Base-by-base conservation (phyloP, 2,888 invertebrate genomes). In the Azorinus chamasolen region DNA sequence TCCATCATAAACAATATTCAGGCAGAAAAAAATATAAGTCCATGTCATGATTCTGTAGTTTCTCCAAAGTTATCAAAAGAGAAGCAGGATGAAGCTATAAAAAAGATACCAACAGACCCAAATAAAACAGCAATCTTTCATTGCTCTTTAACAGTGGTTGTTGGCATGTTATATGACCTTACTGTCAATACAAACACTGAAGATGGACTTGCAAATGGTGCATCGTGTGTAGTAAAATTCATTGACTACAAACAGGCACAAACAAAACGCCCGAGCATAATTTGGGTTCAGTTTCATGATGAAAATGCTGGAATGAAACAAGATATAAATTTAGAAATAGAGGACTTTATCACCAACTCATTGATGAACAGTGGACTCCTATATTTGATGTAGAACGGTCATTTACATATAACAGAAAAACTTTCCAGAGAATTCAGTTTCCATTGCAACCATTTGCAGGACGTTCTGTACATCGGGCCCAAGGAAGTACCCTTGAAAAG, bases 391-490 rank as follows among this genome's bases (percentile, higher is more conserved):
- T 65, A 16, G 72, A 66, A 27, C 41, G 72, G 43, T 50, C 55
- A 22, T 82, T 78, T 63, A 41, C 53, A 22, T 70, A 71, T 41
- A 65, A 59, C 20, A 51, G 22, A n/a, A 77, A 78, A 50, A 69
- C 69, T 25, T 72, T 61, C 57, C 39, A 73, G 41, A 57, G 73
- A 69, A 54, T 72, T 20, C 63, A n/a, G n/a, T n/a, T 78, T 63
- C 78, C 82, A 32, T 46, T 78, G 12, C 63, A 75, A 54, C 65
- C 75, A n/a, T n/a, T n/a, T 37, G 64, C 78, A 48, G 73, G 53
- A 48, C 71, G 78, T 43, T 73, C 82, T 41, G 73, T 82, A 22
- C 82, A 82, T 41, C 62, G 76, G 51, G 58, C 75, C 10, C 78
- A 82, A 69, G 75, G 82, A 37, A 62, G 55, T 57, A 82, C 75